Evolutionary conservation across 2,888 invertebrate genomes (phyloP), one percentile per base, ranked within the genome.

Genomic region (Fabriciana adippe): DNA sequence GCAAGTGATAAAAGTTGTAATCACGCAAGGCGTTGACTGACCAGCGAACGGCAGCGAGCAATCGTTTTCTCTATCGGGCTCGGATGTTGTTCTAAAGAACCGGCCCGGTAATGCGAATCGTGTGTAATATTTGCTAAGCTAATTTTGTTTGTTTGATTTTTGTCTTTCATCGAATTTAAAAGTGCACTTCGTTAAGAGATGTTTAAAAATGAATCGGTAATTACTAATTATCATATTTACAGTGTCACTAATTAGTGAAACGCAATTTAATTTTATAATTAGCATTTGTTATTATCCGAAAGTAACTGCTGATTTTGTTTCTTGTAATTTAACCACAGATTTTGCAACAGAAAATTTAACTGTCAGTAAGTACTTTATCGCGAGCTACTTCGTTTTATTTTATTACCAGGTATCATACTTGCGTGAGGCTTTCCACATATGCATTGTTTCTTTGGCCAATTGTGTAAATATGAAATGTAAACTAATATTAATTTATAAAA

Each of bases 41-140:
- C 75, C 75, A 45, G 51, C 54, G 61, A 47, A 41, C 55, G 50
- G 50, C 50, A 6, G 60, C 31, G 21, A 51, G 16, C 55, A 47
- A 47, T 68, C 78, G 88, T 88, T 90, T 90, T 90, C 89, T 87
- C 88, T 87, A 82, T 77, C 81, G 76, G 79, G 81, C 78, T 83
- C 79, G 78, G 78, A 80, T 83, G 80, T 79, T 67, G 55, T 71
- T 65, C 82, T 83, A 79, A 79, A 84, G 82, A 87, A 88, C 88
- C 86, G 86, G 87, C 84, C 81, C 70, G 73, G 73, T 82, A 73
- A 74, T 77, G 82, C 80, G 77, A 86, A 88, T 84, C 84, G 81
- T 73, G 81, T 84, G 84, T 88, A 88, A 87, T 88, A 86, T 88
- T 88, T 87, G 85, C 83, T 80, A 87, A 86, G 86, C 83, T 82